Percentiles rank a stretch among this genome's conserved stretches.
These are phyloP conservation scores for Misgurnus anguillicaudatus DNA, from an alignment of 2,113 vertebrate species.

Conservation along the genomic window DNA sequence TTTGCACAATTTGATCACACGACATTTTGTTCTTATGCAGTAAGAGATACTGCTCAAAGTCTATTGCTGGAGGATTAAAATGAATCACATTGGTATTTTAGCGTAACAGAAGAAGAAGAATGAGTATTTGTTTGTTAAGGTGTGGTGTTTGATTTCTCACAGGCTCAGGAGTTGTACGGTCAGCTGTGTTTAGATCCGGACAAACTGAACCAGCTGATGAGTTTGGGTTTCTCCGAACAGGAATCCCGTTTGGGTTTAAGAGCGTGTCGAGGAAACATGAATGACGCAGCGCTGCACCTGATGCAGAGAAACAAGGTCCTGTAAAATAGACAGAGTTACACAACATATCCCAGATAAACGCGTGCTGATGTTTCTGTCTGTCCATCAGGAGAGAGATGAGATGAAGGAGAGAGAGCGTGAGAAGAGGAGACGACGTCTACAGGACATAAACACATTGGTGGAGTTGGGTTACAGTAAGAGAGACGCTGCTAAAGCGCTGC, in stretches of 20 bases:
- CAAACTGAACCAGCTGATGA: constrained; percentile 81
- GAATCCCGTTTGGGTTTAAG: constrained; percentile 90
- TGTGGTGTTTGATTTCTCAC: neutral
- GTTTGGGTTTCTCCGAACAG: constrained; percentile 87
- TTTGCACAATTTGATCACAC: too few species aligned
- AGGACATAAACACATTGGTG: constrained; percentile 73
- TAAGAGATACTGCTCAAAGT: too few species aligned
- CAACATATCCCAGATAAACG: neutral
- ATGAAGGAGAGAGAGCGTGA: constrained; percentile 80
- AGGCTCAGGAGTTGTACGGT: constrained; percentile 82
- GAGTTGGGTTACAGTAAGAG: constrained; percentile 82
- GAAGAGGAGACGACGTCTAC: constrained; percentile 74
- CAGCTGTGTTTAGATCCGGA: constrained; percentile 82
- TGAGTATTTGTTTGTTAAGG: too few species aligned
- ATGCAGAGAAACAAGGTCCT: constrained; percentile 83
- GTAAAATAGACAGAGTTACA: neutral
- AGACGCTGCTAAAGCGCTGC: constrained; percentile 82
- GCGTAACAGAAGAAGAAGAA: too few species aligned
- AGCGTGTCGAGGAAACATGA: constrained; percentile 84
- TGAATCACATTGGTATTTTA: too few species aligned
- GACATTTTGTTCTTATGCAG: too few species aligned
- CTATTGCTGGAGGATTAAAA: too few species aligned
- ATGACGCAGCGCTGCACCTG: constrained; percentile 83
- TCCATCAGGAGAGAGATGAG: constrained; percentile 80
- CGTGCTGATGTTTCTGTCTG: neutral